Evolutionary conservation across 2,888 invertebrate genomes (phyloP), one percentile per base, ranked within the genome.

Genomic region (Octonoba sinensis): DNA sequence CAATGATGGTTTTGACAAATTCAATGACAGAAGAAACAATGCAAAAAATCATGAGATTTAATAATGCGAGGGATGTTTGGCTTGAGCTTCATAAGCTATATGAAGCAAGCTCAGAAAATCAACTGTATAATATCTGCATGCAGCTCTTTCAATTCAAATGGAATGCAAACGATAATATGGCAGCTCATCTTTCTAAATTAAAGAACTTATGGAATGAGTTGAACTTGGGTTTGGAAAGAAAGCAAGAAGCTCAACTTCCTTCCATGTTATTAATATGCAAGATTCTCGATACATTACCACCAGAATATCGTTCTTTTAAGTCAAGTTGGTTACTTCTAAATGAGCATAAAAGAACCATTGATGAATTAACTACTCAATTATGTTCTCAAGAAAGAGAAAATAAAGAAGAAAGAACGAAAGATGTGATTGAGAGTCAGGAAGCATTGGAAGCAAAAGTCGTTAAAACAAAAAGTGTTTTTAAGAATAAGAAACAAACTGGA

Each of bases 111-210:
- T 82, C 71, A 24, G 67, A 82, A 15, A 69, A 71, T 15, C 72
- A 72, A 44, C 20, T 82, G 24, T 77, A 67, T 47, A 71, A 56
- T 36, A 83, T 78, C 1, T 83, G 78, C 54, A 11, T 78, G n/a
- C 66, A 83, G 12, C 78, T 73, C 27, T 83, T 83, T 59, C 67
- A 64, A 20, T 64, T 44, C 18, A 74, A 69, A 13, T 82, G 83
- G 72, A 22, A 18, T 1, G 3, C 2, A 1, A 20, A 59, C 18
- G 66, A 78, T 6, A 49, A 54, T 47, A 65, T 78, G 24, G 59
- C 60, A 15, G 70, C 73, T 18, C 64, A 82, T 57, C 18, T 75
- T 4, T 73, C 73, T 0, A 83, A 78, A 49, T 22, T 77, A 16
- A 78, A 77, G 27, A 72, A 47, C 15, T 8, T 83, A 3, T 78